phyloP scores from a whole-genome alignment of 1,140 invertebrate species.

The Orussus abietinus region DNA sequence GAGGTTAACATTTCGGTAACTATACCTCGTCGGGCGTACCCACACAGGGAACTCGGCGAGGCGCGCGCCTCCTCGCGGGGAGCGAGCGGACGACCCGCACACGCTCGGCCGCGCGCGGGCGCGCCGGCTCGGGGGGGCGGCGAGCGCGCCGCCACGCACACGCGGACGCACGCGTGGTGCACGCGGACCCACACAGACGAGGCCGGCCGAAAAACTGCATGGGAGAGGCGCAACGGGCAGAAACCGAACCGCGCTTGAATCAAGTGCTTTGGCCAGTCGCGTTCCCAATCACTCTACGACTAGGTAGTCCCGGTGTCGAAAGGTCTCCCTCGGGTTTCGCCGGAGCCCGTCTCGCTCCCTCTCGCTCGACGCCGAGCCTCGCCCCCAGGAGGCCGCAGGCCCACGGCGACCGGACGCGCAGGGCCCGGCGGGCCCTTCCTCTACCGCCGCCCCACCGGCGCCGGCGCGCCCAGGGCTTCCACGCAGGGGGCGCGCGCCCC shows the following conservation, averaged over 20 bases:
- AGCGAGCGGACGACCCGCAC: constrained; percentile 14
- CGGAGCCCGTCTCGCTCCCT: too few relatives aligned
- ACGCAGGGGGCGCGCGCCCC: too few relatives aligned
- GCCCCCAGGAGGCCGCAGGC: too few relatives aligned
- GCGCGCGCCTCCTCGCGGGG: constrained; percentile 14
- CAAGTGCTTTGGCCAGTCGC: constrained; percentile 56
- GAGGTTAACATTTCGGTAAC: constrained; percentile 57
- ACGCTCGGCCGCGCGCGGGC: constrained; percentile 23
- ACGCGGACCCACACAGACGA: constrained; percentile 21
- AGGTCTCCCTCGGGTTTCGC: constrained; percentile 25
- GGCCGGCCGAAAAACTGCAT: constrained; percentile 52
- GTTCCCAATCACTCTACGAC: constrained; percentile 56
- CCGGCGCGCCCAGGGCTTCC: too few relatives aligned
- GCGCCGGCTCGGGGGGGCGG: too few relatives aligned
- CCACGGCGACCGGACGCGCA: too few relatives aligned
- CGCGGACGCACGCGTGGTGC: constrained; percentile 3
- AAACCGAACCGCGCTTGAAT: constrained; percentile 53
- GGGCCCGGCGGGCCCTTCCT: too few relatives aligned
- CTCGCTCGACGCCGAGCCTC: too few relatives aligned
- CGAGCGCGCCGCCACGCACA: not conserved
- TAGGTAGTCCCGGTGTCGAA: constrained; percentile 53
- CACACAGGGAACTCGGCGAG: constrained; percentile 20
- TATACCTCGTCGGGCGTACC: constrained; percentile 48
- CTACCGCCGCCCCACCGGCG: too few relatives aligned
- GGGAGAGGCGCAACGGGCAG: constrained; percentile 51